These are phyloP conservation scores for Ptychodera flava DNA, from an alignment of 35 echinoderm and acorn worm genomes.

Conservation along the genomic window DNA sequence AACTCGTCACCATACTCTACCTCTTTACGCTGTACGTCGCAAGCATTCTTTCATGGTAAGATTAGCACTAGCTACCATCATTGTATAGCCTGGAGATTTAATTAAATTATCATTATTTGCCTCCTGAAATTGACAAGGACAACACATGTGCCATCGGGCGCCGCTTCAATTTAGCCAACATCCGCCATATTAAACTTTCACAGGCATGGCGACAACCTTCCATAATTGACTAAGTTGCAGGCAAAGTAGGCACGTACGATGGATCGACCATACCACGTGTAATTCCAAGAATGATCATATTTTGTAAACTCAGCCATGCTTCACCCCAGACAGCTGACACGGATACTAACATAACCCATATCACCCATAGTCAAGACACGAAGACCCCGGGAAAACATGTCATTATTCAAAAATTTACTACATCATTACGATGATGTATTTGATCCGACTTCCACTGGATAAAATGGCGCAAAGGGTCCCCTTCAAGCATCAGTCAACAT, in stretches of 20 bases:
- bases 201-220: not conserved
- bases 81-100: constrained; percentile 21
- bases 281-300: not conserved
- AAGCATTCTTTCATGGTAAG: no score
- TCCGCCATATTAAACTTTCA: no score
- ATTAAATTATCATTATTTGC: constrained; percentile 12
- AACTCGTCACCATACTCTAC: no score
- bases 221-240: not conserved
- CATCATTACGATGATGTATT: no score
- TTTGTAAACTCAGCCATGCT: not conserved
- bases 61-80: no score
- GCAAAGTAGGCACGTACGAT: not conserved
- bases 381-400: not conserved
- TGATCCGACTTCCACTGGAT: no score
- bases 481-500: no score
- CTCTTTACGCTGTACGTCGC: no score
- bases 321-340: not conserved
- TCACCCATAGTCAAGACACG: not conserved
- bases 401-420: not conserved
- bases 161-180: no score
- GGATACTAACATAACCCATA: not conserved
- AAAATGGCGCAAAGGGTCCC: no score
- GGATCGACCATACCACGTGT: not conserved
- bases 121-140: not conserved
- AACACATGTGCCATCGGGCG: not conserved